These are phyloP conservation scores for Pimpla rufipes DNA, from an alignment of 2,888 invertebrate genomes.

Conservation along the genomic window DNA sequence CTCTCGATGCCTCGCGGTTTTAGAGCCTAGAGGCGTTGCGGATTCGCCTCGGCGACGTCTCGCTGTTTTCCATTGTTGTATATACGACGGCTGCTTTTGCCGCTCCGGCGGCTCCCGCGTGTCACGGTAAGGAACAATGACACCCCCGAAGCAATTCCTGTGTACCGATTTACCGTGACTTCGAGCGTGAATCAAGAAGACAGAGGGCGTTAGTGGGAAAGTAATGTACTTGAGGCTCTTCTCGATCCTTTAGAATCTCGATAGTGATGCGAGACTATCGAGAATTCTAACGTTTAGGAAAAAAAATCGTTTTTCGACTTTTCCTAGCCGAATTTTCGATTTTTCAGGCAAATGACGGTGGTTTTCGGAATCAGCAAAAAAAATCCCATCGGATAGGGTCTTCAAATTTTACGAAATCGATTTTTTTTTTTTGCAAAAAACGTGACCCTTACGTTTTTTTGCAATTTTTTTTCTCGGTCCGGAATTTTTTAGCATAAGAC, in stretches of 20 bases:
- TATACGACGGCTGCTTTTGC: slow-evolving; percentile 1
- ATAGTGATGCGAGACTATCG: too few species aligned
- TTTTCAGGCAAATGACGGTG: too few species aligned
- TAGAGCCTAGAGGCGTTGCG: slow-evolving; percentile 31
- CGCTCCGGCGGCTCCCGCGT: slow-evolving; percentile 40
- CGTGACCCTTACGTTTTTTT: too few species aligned
- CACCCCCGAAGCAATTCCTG: slow-evolving; percentile 9
- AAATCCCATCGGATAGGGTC: too few species aligned
- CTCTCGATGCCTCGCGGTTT: slow-evolving; percentile 58
- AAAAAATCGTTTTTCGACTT: too few species aligned
- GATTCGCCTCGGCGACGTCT: slow-evolving; percentile 39
- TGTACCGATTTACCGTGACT: neutral
- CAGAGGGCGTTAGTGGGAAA: neutral
- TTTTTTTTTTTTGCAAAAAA: too few species aligned
- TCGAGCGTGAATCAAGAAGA: slow-evolving; percentile 1
- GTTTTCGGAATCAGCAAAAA: too few species aligned
- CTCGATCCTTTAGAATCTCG: neutral
- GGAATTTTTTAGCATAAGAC: too few species aligned
- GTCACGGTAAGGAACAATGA: slow-evolving; percentile 41
- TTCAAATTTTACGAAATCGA: too few species aligned
- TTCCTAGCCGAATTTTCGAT: too few species aligned
- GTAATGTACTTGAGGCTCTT: neutral
- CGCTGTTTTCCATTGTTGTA: slow-evolving; percentile 30
- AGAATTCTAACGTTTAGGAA: too few species aligned
- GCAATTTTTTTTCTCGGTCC: too few species aligned